Conservation (phyloP, 2,113 vertebrate genomes). For the Mus pahari region DNA sequence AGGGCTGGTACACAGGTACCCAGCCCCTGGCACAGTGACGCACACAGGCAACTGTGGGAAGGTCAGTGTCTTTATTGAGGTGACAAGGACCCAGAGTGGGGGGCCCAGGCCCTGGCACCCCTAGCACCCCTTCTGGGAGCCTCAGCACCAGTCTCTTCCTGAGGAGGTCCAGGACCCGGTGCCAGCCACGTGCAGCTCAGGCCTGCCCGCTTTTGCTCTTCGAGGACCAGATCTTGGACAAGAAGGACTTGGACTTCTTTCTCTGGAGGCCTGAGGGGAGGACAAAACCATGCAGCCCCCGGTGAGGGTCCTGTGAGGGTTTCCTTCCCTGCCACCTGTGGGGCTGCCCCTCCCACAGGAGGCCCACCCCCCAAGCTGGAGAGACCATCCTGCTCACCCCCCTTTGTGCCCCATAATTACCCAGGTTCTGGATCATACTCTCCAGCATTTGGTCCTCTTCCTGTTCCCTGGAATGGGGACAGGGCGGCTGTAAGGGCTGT, state of each 20-base stretch:
- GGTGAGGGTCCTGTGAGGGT: rapidly evolving
- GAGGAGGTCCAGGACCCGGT: background rate
- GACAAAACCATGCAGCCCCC: background rate
- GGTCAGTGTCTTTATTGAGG: slow-evolving; percentile 63
- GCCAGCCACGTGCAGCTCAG: background rate
- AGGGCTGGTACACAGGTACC: background rate
- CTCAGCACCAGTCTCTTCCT: background rate
- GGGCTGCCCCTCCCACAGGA: background rate
- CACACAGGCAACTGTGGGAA: background rate
- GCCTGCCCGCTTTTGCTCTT: slow-evolving; percentile 76
- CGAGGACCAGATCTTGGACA: slow-evolving; percentile 80
- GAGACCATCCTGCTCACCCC: background rate
- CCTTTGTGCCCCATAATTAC: slow-evolving; percentile 80
- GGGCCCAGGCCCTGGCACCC: background rate
- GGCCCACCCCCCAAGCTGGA: background rate
- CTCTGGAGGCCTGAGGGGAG: slow-evolving; percentile 82
- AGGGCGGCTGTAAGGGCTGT: rapidly evolving
- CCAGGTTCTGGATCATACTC: slow-evolving; percentile 93
- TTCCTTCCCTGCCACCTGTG: background rate
- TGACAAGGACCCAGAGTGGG: rapidly evolving
- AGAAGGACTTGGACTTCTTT: slow-evolving; percentile 81
- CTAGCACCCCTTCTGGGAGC: background rate
- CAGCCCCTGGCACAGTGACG: background rate
- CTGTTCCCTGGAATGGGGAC: slow-evolving; percentile 90
- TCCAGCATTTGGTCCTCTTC: slow-evolving; percentile 94